phyloP scores from a whole-genome alignment of 1,140 invertebrate species.

The Drosophila littoralis region DNA sequence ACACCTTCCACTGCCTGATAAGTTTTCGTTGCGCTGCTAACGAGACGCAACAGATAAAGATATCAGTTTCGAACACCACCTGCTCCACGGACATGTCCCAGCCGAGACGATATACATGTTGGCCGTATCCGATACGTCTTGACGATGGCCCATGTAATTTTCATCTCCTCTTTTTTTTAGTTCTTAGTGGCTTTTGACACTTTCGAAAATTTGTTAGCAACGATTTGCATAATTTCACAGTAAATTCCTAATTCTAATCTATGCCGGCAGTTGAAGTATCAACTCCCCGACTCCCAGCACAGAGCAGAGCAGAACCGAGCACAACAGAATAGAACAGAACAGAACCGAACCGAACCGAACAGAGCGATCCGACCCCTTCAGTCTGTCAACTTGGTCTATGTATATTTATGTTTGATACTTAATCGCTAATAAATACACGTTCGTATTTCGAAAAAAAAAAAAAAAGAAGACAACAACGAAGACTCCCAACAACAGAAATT shows the following conservation, averaged over 20 bases:
- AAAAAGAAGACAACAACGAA: background rate
- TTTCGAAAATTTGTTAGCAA: conserved; percentile 71
- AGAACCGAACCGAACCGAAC: conserved; percentile 1
- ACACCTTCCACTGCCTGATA: conserved; percentile 64
- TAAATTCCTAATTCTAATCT: conserved; percentile 72
- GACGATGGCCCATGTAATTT: background rate
- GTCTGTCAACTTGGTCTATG: conserved; percentile 16
- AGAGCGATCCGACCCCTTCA: background rate
- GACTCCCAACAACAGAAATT: conserved; percentile 39
- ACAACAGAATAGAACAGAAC: conserved; percentile 1
- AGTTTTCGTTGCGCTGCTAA: conserved; percentile 52
- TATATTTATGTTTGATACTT: conserved; percentile 57
- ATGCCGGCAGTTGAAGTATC: conserved; percentile 40
- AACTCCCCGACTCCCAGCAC: conserved; percentile 14
- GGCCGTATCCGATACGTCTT: conserved; percentile 10
- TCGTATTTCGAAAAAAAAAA: conserved; percentile 72
- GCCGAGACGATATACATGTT: background rate
- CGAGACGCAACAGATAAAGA: conserved; percentile 59
- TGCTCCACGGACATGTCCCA: conserved; percentile 13
- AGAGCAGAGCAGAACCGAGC: background rate
- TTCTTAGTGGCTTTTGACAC: conserved; percentile 62
- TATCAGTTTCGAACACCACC: conserved; percentile 69
- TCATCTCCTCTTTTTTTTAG: background rate
- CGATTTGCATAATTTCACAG: conserved; percentile 79
- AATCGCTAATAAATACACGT: conserved; percentile 80